Evolutionary conservation across 2,888 invertebrate species (phyloP).

Genomic region (Drosophila meridiana): DNA sequence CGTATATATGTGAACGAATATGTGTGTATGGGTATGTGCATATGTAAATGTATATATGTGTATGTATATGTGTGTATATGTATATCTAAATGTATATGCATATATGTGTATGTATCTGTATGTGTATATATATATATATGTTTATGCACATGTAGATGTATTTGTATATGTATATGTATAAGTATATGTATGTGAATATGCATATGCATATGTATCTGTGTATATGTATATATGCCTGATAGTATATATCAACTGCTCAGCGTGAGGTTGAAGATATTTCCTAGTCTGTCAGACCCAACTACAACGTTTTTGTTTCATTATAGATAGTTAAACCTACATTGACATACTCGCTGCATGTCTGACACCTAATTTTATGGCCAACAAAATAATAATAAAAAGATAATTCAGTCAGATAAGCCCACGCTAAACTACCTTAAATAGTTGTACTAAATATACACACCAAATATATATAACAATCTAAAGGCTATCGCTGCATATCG

Average conservation of each 20-base stretch:
- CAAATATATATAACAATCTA: background rate
- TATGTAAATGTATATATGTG: background rate
- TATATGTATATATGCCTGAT: no score
- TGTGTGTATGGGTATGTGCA: background rate
- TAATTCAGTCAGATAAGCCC: background rate
- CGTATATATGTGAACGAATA: background rate
- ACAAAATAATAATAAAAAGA: background rate
- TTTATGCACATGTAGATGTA: no score
- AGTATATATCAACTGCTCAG: background rate
- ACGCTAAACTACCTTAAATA: background rate
- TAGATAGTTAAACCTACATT: background rate
- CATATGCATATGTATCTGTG: background rate
- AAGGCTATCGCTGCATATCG: background rate
- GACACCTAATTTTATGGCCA: background rate
- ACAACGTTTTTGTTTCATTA: no score
- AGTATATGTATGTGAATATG: no score
- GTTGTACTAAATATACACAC: no score
- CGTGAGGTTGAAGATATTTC: background rate
- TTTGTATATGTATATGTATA: no score
- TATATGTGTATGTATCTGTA: no score
- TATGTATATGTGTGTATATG: no score
- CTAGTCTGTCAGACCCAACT: background rate
- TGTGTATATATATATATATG: no score
- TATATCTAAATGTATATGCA: no score
- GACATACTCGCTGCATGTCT: background rate